Evolutionary conservation across 2,113 vertebrate genomes (phyloP).

Genomic region (Nesoenas mayeri): DNA sequence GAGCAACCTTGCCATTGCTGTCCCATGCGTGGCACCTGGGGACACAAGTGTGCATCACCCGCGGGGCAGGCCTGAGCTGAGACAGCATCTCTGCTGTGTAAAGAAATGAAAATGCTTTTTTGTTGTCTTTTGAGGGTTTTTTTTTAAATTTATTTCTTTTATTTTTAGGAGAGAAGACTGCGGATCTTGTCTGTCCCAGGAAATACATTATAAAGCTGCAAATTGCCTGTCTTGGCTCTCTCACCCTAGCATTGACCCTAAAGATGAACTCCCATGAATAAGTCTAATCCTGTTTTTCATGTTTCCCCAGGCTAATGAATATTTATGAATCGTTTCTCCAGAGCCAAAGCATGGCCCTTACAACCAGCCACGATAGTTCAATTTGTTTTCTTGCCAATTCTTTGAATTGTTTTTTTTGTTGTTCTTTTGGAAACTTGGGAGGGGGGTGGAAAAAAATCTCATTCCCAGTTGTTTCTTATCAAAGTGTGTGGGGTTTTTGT

Average conservation of each 20-base stretch:
- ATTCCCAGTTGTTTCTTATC: conserved; percentile 46
- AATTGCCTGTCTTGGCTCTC: conserved; percentile 47
- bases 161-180: background rate
- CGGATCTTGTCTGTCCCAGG: conserved; percentile 17
- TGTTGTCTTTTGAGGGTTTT: background rate
- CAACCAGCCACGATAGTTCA: conserved; percentile 10
- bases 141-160: background rate
- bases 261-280: conserved; percentile 57
- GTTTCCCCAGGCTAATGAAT: conserved; percentile 36
- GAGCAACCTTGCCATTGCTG: fast-evolving
- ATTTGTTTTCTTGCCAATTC: conserved; percentile 61
- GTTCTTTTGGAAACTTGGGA: conserved; percentile 34
- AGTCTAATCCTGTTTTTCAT: conserved; percentile 58
- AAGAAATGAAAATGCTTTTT: background rate
- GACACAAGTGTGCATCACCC: fast-evolving
- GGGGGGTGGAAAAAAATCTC: background rate
- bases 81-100: background rate
- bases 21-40: fast-evolving
- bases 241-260: conserved; percentile 46
- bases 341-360: conserved; percentile 42
- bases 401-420: background rate
- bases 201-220: conserved; percentile 37
- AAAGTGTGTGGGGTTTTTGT: background rate
- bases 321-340: conserved; percentile 52
- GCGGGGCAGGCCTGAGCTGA: background rate